Evolutionary conservation across 2,113 vertebrate genomes (phyloP).

Genomic region (Cinclus mexicanus): DNA sequence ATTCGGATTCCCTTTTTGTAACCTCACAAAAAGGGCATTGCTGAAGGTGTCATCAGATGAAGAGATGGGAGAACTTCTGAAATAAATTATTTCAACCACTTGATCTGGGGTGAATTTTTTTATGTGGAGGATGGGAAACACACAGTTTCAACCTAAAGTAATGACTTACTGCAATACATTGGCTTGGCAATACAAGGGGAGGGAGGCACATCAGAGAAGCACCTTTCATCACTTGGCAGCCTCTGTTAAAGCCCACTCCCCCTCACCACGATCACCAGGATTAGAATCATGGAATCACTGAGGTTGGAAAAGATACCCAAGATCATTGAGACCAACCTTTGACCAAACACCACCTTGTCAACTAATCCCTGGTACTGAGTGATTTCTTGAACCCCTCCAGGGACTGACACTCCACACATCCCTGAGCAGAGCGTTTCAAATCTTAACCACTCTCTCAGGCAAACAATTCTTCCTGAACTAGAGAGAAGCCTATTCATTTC

Average conservation of each 20-base stretch:
- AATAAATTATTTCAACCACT: neutral
- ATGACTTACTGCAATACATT: neutral
- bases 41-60: fast-evolving
- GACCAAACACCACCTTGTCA: neutral
- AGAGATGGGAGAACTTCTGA: neutral
- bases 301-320: neutral
- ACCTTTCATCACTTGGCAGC: neutral
- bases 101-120: neutral
- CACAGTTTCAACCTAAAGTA: neutral
- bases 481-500: neutral
- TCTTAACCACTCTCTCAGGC: neutral
- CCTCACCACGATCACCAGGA: fast-evolving
- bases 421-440: neutral
- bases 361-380: neutral
- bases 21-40: neutral
- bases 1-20: neutral
- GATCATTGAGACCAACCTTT: neutral
- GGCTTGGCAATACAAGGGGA: neutral
- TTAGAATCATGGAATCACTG: neutral
- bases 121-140: neutral
- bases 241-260: neutral
- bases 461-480: neutral
- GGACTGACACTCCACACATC: neutral
- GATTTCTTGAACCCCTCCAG: neutral
- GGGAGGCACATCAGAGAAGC: neutral